Conservation (phyloP, 2,113 vertebrate genomes). For the Myocastor coypus region DNA sequence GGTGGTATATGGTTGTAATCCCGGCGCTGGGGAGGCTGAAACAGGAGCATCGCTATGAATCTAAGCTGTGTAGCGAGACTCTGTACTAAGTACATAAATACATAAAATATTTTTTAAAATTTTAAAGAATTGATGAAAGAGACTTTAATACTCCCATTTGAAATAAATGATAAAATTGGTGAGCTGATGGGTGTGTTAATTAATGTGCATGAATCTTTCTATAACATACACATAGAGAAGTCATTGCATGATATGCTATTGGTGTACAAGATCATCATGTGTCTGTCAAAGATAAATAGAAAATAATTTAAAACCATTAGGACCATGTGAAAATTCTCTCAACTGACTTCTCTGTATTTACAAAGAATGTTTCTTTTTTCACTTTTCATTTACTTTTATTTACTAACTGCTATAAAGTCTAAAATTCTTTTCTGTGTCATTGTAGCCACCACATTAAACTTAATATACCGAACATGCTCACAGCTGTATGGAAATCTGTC, state of each 20-base stretch:
- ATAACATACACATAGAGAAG: not conserved
- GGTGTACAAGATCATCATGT: not conserved
- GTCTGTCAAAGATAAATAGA: not conserved
- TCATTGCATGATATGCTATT: too few species aligned
- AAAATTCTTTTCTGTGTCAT: conserved; percentile 18
- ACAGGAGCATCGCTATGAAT: too few species aligned
- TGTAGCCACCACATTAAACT: not conserved
- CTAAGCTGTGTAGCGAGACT: too few species aligned
- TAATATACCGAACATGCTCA: conserved; percentile 17
- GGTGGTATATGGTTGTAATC: too few species aligned
- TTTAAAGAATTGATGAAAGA: not conserved
- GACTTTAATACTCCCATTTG: not conserved
- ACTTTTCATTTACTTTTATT: conserved; percentile 51
- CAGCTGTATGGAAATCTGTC: not conserved
- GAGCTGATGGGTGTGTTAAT: not conserved
- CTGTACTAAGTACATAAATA: too few species aligned
- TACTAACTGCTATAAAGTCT: conserved; percentile 16
- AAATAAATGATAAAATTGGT: not conserved
- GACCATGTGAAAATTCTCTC: not conserved
- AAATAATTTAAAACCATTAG: not conserved
- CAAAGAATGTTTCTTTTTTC: not conserved
- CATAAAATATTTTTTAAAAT: too few species aligned
- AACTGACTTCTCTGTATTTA: not conserved
- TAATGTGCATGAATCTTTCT: not conserved
- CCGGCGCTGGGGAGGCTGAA: too few species aligned